A percentile compares a stretch with the other conserved stretches of the same genome.
These are phyloP conservation scores for Caracal caracal DNA, from an alignment of 2,113 vertebrate species.

Conservation along the genomic window DNA sequence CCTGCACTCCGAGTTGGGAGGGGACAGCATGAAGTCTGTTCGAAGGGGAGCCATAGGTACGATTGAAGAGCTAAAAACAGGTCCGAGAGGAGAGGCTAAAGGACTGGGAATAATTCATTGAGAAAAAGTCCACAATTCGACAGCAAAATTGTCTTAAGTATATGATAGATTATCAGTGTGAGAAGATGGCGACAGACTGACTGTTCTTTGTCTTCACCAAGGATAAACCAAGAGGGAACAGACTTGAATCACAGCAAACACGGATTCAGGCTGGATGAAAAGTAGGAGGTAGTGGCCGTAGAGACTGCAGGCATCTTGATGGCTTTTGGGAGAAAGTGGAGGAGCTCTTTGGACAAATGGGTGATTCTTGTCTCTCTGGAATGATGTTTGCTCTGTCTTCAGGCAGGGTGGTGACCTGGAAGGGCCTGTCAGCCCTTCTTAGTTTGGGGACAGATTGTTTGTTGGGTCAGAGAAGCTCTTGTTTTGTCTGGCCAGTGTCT, in stretches of 20 bases:
- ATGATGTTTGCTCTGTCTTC: background rate
- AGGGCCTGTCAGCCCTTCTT: background rate
- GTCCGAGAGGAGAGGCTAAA: background rate
- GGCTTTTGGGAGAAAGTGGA: background rate
- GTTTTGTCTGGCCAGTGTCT: background rate
- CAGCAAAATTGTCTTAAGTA: background rate
- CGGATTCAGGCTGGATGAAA: background rate
- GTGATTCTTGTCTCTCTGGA: background rate
- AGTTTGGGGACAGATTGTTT: background rate
- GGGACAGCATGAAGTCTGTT: background rate
- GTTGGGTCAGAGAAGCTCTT: background rate
- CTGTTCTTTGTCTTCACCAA: slow-evolving; percentile 22
- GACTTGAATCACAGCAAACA: background rate
- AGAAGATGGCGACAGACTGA: background rate
- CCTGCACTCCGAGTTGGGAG: background rate
- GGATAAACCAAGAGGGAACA: background rate
- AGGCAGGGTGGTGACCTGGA: background rate
- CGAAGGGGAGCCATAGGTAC: background rate
- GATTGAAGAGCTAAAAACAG: slow-evolving; percentile 18
- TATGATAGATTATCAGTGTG: background rate
- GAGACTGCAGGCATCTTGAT: background rate
- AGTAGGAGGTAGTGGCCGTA: background rate
- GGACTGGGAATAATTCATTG: background rate
- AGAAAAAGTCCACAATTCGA: background rate
- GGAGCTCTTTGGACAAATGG: background rate